Conservation (phyloP, 2,113 vertebrate species). For the Coracopsis vasa region DNA sequence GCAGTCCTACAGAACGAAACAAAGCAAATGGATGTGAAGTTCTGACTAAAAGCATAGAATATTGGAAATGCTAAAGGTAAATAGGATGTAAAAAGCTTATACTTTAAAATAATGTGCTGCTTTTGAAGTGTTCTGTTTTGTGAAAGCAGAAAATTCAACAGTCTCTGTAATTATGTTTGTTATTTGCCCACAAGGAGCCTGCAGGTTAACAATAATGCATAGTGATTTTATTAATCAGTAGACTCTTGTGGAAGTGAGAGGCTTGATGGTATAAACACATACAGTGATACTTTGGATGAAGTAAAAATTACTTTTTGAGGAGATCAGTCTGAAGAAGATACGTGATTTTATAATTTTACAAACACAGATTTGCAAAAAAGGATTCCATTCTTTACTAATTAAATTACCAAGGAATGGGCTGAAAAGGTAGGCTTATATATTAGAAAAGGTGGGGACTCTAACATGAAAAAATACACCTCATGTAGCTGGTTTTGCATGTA, state of each 20-base stretch:
- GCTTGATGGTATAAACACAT: neutral
- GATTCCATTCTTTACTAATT: neutral
- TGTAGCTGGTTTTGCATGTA: neutral
- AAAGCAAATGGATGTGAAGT: neutral
- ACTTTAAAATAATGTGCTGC: neutral
- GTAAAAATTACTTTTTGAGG: neutral
- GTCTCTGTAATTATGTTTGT: neutral
- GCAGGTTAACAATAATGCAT: neutral
- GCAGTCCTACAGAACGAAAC: neutral
- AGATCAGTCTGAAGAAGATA: neutral
- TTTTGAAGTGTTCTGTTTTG: constrained; percentile 17
- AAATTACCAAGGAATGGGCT: neutral
- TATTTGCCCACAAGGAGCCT: neutral
- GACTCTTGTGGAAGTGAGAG: neutral
- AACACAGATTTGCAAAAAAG: neutral
- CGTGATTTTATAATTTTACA: neutral
- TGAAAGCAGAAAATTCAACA: constrained; percentile 20
- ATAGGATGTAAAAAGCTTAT: neutral
- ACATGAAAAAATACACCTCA: neutral
- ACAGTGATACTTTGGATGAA: neutral
- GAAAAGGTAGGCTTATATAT: neutral
- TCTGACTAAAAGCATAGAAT: neutral
- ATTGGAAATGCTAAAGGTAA: neutral
- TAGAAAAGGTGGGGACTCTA: neutral
- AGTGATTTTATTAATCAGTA: constrained; percentile 23